Percentiles rank a stretch among this genome's conserved stretches.
Conservation (phyloP, 1,140 invertebrate genomes). For the Sweltsa coloradensis region DNA sequence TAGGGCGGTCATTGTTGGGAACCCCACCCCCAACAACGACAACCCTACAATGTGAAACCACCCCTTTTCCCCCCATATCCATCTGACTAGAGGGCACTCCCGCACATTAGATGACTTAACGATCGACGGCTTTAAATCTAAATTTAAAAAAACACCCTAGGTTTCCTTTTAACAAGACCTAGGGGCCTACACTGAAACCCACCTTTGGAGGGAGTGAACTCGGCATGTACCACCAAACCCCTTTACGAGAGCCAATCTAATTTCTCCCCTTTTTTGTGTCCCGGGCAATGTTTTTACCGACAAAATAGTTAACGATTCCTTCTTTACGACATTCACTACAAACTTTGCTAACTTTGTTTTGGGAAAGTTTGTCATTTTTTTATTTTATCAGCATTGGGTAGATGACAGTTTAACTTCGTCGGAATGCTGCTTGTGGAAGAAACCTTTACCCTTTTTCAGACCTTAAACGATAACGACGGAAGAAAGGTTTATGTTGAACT, state of each 20-base stretch:
- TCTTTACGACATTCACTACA: conserved; percentile 87
- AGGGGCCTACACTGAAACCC: no score
- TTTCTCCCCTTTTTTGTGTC: conserved; percentile 90
- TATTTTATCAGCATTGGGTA: conserved; percentile 32
- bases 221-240: conserved; percentile 86
- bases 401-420: conserved; percentile 70
- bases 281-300: conserved; percentile 83
- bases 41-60: no score
- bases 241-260: conserved; percentile 77
- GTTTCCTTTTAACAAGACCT: no score
- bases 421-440: conserved; percentile 85
- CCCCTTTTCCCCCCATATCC: no score
- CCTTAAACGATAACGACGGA: conserved; percentile 81
- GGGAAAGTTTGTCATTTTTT: conserved; percentile 49
- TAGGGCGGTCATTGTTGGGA: no score
- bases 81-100: no score
- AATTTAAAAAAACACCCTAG: no score
- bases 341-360: conserved; percentile 80
- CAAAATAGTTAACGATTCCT: conserved; percentile 80
- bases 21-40: no score
- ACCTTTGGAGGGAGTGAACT: conserved; percentile 92
- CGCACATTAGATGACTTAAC: no score
- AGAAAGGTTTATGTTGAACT: conserved; percentile 63
- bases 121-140: no score
- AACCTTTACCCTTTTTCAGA: conserved; percentile 60